Evolutionary conservation across 1,140 invertebrate species (phyloP).

Genomic region (Lycorma delicatula): DNA sequence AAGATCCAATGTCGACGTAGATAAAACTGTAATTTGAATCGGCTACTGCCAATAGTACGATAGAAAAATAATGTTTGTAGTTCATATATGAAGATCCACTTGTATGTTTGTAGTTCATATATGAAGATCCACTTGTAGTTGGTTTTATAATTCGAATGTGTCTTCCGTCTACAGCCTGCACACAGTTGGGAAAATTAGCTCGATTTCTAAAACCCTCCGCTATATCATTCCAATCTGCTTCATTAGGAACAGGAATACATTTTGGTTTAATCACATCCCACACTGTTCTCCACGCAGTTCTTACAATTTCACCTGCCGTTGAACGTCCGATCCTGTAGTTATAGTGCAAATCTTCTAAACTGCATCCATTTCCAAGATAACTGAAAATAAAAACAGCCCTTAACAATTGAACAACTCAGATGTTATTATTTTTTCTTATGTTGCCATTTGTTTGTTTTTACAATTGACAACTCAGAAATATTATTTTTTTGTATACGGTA

Average conservation of each 20-base stretch:
- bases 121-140: constrained; percentile 29
- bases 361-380: constrained; percentile 25
- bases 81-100: constrained; percentile 37
- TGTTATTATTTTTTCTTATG: too few species aligned
- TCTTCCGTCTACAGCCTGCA: constrained; percentile 40
- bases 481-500: too few species aligned
- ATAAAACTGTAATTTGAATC: constrained; percentile 39
- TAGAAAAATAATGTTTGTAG: constrained; percentile 37
- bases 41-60: constrained; percentile 39
- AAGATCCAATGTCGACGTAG: constrained; percentile 36
- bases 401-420: too few species aligned
- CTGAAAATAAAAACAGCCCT: constrained; percentile 19
- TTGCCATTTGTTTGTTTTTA: too few species aligned
- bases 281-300: constrained; percentile 23
- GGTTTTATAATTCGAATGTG: constrained; percentile 32
- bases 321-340: constrained; percentile 17
- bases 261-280: constrained; percentile 21
- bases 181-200: constrained; percentile 39
- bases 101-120: constrained; percentile 39
- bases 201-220: constrained; percentile 29
- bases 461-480: too few species aligned
- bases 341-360: constrained; percentile 24
- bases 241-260: constrained; percentile 18
- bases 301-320: constrained; percentile 10
- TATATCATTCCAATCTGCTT: constrained; percentile 27